These are phyloP conservation scores for Micropterix aruncella DNA, from an alignment of 2,888 invertebrate genomes.

Conservation along the genomic window DNA sequence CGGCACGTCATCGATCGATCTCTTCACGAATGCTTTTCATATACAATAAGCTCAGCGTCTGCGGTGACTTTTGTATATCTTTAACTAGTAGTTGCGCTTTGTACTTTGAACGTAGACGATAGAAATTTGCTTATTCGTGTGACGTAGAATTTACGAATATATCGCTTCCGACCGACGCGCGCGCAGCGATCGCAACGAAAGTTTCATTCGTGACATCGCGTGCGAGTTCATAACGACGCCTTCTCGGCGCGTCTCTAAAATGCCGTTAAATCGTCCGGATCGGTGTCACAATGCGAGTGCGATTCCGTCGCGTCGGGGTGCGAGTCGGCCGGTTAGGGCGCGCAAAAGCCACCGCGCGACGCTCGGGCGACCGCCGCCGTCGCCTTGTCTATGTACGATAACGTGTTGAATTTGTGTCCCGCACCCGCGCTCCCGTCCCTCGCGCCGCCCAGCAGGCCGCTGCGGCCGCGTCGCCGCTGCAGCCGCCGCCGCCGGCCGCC, in stretches of 20 bases:
- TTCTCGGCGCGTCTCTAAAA: too few species aligned
- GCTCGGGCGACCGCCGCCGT: background rate
- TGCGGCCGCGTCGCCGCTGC: constrained; percentile 32
- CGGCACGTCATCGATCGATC: background rate
- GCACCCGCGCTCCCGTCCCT: constrained; percentile 48
- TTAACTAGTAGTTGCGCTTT: background rate
- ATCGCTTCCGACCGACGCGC: too few species aligned
- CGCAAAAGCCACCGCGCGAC: background rate
- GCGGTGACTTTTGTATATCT: background rate
- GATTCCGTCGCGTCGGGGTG: too few species aligned
- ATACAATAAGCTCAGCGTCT: background rate
- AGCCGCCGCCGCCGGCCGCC: constrained; percentile 42
- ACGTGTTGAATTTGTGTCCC: constrained; percentile 41
- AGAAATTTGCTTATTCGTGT: too few species aligned
- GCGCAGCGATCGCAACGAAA: too few species aligned
- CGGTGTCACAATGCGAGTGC: too few species aligned
- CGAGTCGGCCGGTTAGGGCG: background rate
- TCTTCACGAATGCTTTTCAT: background rate
- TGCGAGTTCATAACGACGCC: too few species aligned
- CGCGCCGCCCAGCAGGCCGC: constrained; percentile 11
- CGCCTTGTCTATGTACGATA: constrained; percentile 38
- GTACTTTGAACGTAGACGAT: background rate
- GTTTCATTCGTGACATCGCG: too few species aligned
- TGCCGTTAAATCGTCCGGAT: too few species aligned
- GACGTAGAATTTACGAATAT: too few species aligned